Conservation (phyloP, 1,140 invertebrate genomes). For the Macrobrachium rosenbergii region DNA sequence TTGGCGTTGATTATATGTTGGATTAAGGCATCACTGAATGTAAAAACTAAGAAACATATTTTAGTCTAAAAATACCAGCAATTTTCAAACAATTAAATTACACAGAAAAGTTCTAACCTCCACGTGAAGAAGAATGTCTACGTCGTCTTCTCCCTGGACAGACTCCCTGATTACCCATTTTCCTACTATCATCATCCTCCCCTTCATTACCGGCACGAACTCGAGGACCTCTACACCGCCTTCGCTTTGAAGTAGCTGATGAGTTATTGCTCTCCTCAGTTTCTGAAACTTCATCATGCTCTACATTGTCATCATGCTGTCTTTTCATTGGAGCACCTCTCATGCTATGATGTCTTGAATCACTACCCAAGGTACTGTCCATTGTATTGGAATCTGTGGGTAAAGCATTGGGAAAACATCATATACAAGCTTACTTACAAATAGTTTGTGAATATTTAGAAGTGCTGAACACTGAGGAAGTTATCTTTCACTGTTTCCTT, state of each 20-base stretch:
- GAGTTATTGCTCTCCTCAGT: slow-evolving; percentile 65
- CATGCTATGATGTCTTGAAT: slow-evolving; percentile 62
- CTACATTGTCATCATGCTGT: slow-evolving; percentile 30
- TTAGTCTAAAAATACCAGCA: too few relatives aligned
- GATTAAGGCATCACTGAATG: too few relatives aligned
- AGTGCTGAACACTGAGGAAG: too few relatives aligned
- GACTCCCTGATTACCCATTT: slow-evolving; percentile 44
- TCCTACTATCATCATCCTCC: slow-evolving; percentile 53
- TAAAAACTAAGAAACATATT: too few relatives aligned
- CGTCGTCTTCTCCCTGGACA: slow-evolving; percentile 67
- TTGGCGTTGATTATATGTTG: too few relatives aligned
- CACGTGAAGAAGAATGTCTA: slow-evolving; percentile 48
- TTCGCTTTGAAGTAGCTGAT: slow-evolving; percentile 55
- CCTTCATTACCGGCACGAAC: slow-evolving; percentile 25
- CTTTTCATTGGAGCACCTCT: slow-evolving; percentile 55
- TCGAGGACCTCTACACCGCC: slow-evolving; percentile 38
- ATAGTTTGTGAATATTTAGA: too few relatives aligned
- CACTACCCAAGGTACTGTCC: slow-evolving; percentile 50
- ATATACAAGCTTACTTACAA: too few relatives aligned
- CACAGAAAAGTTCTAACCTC: neutral
- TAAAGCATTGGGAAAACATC: too few relatives aligned
- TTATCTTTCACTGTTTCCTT: too few relatives aligned
- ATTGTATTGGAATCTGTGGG: slow-evolving; percentile 44
- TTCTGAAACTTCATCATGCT: slow-evolving; percentile 60
- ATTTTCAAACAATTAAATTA: too few relatives aligned